Evolutionary conservation across 2,797 vertebrate species (phyloP).

Genomic region (Acipenser oxyrinchus): DNA sequence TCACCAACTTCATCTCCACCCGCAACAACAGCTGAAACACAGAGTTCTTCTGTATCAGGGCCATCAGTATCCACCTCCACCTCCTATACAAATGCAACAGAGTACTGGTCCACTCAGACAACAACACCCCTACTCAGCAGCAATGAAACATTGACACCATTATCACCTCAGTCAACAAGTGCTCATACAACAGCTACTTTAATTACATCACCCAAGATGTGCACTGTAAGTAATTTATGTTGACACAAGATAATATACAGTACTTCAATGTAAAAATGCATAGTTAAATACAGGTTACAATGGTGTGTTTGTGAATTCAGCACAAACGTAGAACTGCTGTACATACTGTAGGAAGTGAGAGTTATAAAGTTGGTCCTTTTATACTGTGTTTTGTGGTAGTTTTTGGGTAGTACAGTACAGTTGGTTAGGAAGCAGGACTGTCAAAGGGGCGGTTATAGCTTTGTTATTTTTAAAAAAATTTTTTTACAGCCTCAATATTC

Average conservation of each 20-base stretch:
- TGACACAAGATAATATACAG: background rate
- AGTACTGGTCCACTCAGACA: background rate
- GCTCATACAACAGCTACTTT: conserved; percentile 24
- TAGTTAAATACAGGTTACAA: background rate
- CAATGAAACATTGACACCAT: background rate
- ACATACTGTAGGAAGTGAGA: background rate
- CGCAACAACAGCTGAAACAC: conserved; percentile 2
- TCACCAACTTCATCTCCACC: background rate
- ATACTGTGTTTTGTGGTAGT: background rate
- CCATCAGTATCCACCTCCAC: conserved; percentile 13
- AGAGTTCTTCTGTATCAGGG: background rate
- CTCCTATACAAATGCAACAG: conserved; percentile 7
- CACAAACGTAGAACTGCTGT: no score
- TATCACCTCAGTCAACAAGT: conserved; percentile 7
- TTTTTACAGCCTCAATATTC: conserved; percentile 57
- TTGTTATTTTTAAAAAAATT: background rate
- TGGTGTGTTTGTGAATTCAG: background rate
- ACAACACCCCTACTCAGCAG: conserved; percentile 20
- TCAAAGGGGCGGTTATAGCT: background rate
- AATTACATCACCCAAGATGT: conserved; percentile 41
- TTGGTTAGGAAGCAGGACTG: no score
- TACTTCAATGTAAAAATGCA: background rate
- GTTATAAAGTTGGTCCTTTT: background rate
- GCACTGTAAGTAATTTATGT: conserved; percentile 47
- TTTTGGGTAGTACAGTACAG: background rate